Evolutionary conservation across 2,797 vertebrate species (phyloP).

Genomic region (Remorina albescens): DNA sequence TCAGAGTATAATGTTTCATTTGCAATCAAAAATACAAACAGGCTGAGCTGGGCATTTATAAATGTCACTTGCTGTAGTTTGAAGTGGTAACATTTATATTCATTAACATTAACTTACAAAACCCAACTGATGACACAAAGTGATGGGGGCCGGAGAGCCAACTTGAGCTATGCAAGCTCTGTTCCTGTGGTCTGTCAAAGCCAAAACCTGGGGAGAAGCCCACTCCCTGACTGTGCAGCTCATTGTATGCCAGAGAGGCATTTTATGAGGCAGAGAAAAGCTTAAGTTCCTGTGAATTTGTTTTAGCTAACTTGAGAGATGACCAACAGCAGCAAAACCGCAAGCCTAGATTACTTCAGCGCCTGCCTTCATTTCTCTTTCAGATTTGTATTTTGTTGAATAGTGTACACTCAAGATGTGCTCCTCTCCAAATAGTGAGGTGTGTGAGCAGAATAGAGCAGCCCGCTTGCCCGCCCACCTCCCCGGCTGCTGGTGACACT

Average conservation of each 20-base stretch:
- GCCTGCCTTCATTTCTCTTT: conserved; percentile 41
- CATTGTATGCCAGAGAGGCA: conserved; percentile 61
- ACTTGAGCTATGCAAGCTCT: conserved; percentile 62
- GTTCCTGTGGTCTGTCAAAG: conserved; percentile 64
- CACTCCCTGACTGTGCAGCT: conserved; percentile 64
- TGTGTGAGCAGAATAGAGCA: conserved; percentile 53
- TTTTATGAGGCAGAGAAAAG: conserved; percentile 47
- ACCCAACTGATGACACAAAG: conserved; percentile 48
- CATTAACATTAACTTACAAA: conserved; percentile 66
- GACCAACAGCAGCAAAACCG: conserved; percentile 53
- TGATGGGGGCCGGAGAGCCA: conserved; percentile 67
- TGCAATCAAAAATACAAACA: conserved; percentile 15
- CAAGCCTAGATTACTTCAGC: conserved; percentile 29
- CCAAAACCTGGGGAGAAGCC: conserved; percentile 72
- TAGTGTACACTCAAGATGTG: conserved; percentile 34
- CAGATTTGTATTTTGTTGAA: conserved; percentile 16
- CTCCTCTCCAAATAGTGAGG: conserved; percentile 50
- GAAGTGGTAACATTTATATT: conserved; percentile 54
- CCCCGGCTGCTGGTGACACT: conserved; percentile 55
- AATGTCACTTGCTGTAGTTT: conserved; percentile 48
- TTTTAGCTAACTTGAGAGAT: conserved; percentile 41
- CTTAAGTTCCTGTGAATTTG: conserved; percentile 45
- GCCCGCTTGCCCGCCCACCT: conserved; percentile 41
- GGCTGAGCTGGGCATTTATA: conserved; percentile 25
- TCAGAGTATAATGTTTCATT: conserved; percentile 11